These are phyloP conservation scores for Dasyornis broadbenti DNA, from an alignment of 2,113 vertebrate species.

Conservation along the genomic window DNA sequence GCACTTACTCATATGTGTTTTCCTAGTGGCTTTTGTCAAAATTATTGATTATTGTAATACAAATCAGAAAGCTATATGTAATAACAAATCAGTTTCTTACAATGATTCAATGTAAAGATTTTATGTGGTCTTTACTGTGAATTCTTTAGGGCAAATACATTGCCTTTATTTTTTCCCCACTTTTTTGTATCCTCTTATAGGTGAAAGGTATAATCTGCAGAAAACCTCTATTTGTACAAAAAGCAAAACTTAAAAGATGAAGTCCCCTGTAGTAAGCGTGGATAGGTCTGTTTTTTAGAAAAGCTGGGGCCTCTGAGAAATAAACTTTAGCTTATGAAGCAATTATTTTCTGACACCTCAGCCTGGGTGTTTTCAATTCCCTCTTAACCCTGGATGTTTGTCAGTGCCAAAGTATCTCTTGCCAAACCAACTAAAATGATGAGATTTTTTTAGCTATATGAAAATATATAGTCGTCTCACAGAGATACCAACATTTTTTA, in stretches of 20 bases:
- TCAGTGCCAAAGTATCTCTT: neutral
- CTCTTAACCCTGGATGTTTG: neutral
- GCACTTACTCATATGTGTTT: neutral
- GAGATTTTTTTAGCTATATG: neutral
- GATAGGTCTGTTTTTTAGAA: neutral
- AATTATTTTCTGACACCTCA: constrained; percentile 29
- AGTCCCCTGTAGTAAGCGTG: neutral
- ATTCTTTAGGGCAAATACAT: neutral
- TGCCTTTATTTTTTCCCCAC: neutral
- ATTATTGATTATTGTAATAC: neutral
- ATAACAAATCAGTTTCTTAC: neutral
- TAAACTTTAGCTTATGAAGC: neutral
- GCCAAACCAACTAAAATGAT: neutral
- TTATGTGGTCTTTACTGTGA: neutral
- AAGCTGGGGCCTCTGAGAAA: neutral
- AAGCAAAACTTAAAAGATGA: neutral
- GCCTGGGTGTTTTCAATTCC: neutral
- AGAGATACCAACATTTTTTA: neutral
- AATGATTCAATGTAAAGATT: neutral
- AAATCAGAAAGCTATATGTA: neutral
- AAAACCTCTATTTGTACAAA: neutral
- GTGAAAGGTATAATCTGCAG: neutral
- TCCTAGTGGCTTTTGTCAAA: neutral
- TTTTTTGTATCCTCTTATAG: neutral
- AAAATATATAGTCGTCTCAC: neutral